Evolutionary conservation across 2,888 invertebrate genomes (phyloP), one percentile per base, ranked within the genome.

Genomic region (Amphipyra tragopoginis): DNA sequence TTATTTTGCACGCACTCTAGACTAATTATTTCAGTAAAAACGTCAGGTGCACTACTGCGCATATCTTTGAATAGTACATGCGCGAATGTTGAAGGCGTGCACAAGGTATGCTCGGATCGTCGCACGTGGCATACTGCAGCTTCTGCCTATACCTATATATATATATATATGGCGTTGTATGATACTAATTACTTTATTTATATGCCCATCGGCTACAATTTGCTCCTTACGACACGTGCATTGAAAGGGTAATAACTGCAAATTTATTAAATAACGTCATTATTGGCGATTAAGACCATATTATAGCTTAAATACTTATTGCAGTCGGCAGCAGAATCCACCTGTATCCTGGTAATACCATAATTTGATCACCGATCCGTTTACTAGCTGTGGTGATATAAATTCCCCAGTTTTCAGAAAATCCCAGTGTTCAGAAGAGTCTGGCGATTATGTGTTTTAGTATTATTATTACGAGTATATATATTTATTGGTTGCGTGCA

Each of bases 401-500:
- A n/a, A n/a, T n/a, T n/a, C n/a, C n/a, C n/a, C n/a, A n/a, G n/a
- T n/a, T n/a, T 21, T 21, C 3, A 3, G 21, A 21, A 3, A 21
- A 21, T 21, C 21, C 21, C 21, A 3, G 21, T 21, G 21, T 21
- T 21, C 21, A 21, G 21, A 21, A 21, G 21, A 21, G 21, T 21
- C 21, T 21, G 21, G 21, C 21, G 21, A 21, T 21, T 21, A 21
- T 21, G 21, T 21, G 21, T 21, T 21, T n/a, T n/a, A n/a, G n/a
- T n/a, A 21, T 21, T 2, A 21, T 3, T 21, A 21, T 21, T 21
- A 21, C 21, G 21, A 21, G 3, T 21, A 21, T 21, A 21, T 21
- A 21, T 21, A 21, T 21, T 2, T 21, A 21, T 13, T 45, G 14
- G 21, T 52, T 13, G 56, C 71, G 56, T 70, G 71, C 65, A 5